Evolutionary conservation across 2,888 invertebrate species (phyloP), one percentile per base, ranked within the genome.

Genomic region (Phyllotreta striolata): DNA sequence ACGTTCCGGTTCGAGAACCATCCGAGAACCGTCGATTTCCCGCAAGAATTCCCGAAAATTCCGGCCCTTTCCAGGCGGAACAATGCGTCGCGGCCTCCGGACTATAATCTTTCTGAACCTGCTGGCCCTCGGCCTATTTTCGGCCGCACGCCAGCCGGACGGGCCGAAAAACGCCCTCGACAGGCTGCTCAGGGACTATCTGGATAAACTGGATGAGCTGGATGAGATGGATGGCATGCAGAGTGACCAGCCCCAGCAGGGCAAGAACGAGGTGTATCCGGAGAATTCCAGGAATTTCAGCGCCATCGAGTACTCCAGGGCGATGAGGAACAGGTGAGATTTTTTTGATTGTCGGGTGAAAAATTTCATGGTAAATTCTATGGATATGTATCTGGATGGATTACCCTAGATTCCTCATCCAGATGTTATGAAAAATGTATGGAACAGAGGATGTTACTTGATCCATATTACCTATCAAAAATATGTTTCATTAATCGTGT

Each of bases 201-300:
- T 57, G 38, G 55, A 55, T 40, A 41, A 54, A 24, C 12, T 55
- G 12, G 56, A 39, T n/a, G 41, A 51, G 10, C n/a, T 10, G 0
- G 43, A 55, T 24, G 56, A 13, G 9, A 41, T 46, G 52, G 37
- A 67, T 55, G 64, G 62, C 10, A 73, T 73, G 73, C 70, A 70
- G 10, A 72, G 72, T 6, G 73, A 73, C 60, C 72, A 73, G 49
- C 70, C 73, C 24, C 24, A 24, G 24, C 24, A 24, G 24, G 24
- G 2, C 24, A 24, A 24, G 4, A 24, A 24, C 24, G 24, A 24
- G 4, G 24, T 24, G 1, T 49, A 35, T 10, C 38, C 14, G n/a
- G 47, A 56, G 7, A 44, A 8, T 24, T 24, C 24, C 9, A 64
- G 59, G 24, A 66, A 64, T 46, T 54, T 66, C 4, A 62, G 62